Evolutionary conservation across 2,888 invertebrate genomes (phyloP), one percentile per base, ranked within the genome.

Genomic region (Podotricha telesiphe): DNA sequence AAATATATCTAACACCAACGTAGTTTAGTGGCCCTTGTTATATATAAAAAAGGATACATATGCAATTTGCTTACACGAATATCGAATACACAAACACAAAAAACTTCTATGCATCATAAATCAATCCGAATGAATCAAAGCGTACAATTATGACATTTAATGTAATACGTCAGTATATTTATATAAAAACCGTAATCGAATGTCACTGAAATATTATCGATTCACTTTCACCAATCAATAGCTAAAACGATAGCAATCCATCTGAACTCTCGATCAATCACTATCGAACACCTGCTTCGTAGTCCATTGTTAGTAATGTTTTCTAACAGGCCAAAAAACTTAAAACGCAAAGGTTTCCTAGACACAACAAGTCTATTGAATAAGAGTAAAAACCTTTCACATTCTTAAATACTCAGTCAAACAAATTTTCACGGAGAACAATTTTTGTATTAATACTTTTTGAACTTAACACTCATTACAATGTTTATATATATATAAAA

Each of bases 371-470:
- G 53, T 65, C 59, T 48, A 68, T 63, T 68, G 48, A 68, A 68
- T 58, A 63, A 62, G 65, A 70, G 65, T 63, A 56, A 64, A 71
- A 69, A 70, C 68, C 68, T 63, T 72, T 63, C 68, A 68, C 68
- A 68, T 72, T 68, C 68, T 53, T 65, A 59, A 56, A 65, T 66
- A 70, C 19, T 37, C 63, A 59, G 65, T 68, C 65, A 59, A 64
- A 72, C 28, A 68, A n/a, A 59, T 66, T 71, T 71, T 62, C 69
- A 69, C 69, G 66, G 58, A 28, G 7, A 34, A 47, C 58, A 42
- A 50, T 63, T 69, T 59, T 63, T 59, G 37, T 69, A 19, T 64
- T 19, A 55, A 64, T 47, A 45, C 63, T 34, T 42, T 28, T 58
- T 64, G 66, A 66, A 62, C 66, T 50, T 67, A 59, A 40, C 28